Evolutionary conservation across 2,888 invertebrate species (phyloP), one percentile per base, ranked within the genome.

Genomic region (Diadegma fenestrale): DNA sequence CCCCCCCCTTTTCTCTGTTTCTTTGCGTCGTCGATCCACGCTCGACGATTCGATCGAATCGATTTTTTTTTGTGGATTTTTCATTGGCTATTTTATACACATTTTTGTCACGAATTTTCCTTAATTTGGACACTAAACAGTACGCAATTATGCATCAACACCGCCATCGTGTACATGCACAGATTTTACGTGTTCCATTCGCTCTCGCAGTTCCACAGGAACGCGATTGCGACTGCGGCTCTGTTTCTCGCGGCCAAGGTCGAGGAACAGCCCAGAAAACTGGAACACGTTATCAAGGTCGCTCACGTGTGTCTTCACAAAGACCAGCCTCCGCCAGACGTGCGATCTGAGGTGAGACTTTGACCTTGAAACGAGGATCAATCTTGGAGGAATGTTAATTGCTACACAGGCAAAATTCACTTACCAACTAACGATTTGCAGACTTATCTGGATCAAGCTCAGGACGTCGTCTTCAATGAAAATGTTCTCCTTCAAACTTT

Each of bases 81-180:
- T n/a, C n/a, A n/a, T n/a, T n/a, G n/a, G n/a, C n/a, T 48, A 19
- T 43, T 45, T 41, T 2, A 19, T 14, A 26, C 43, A 37, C n/a
- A 61, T 45, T 30, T 64, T 5, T 0, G 8, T 26, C 77, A 72
- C 78, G 51, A 19, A 48, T 43, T 79, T 87, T 87, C 75, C 80
- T 86, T 88, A 81, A 85, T 71, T 58, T 22, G 1, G 12, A 12
- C 12, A 58, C 0, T 10, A 58, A 48, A 87, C 77, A 97, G 97
- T 91, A 98, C 98, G 69, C 99, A 99, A 95, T 95, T 99, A 95
- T 99, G 99, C 94, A 99, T 99, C 94, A 99, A 99, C 95, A 99
- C 99, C 86, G 99, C 99, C 45, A 99, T 99, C 92, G 99, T 99
- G 80, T 99, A 99, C 93, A 99, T 99, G 99, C 99, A 99, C 95